Conservation (phyloP, 2,797 vertebrate species). For the Esox masquinongy region DNA sequence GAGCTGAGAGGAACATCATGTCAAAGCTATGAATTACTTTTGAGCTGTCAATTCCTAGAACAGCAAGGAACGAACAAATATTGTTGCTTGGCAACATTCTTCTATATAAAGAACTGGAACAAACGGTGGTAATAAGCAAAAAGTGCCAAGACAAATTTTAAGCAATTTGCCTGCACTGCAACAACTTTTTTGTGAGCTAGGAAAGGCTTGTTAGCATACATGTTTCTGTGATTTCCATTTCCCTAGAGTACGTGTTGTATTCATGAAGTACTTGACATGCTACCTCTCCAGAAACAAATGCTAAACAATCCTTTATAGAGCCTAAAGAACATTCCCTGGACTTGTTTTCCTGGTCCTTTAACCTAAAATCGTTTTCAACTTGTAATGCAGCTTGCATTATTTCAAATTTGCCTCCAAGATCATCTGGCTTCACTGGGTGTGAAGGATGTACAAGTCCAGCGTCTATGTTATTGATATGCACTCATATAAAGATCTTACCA, state of each 20-base stretch:
- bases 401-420: background rate
- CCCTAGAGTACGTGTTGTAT: constrained; percentile 17
- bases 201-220: constrained; percentile 27
- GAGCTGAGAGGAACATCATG: background rate
- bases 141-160: constrained; percentile 27
- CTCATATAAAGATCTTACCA: background rate
- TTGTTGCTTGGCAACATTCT: constrained; percentile 48
- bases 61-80: constrained; percentile 26
- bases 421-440: background rate
- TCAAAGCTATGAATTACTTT: background rate
- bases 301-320: background rate
- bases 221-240: constrained; percentile 18
- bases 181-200: constrained; percentile 13
- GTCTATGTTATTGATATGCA: too few relatives aligned
- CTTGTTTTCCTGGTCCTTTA: background rate
- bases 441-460: background rate
- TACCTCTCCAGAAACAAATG: constrained; percentile 26
- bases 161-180: constrained; percentile 19
- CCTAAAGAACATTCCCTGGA: background rate
- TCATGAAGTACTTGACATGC: constrained; percentile 30
- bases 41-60: constrained; percentile 14
- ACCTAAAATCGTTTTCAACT: background rate
- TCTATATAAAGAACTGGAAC: constrained; percentile 30
- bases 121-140: constrained; percentile 34
- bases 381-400: background rate